Evolutionary conservation across 1,140 invertebrate species (phyloP).

Genomic region (Hylaeus anthracinus): DNA sequence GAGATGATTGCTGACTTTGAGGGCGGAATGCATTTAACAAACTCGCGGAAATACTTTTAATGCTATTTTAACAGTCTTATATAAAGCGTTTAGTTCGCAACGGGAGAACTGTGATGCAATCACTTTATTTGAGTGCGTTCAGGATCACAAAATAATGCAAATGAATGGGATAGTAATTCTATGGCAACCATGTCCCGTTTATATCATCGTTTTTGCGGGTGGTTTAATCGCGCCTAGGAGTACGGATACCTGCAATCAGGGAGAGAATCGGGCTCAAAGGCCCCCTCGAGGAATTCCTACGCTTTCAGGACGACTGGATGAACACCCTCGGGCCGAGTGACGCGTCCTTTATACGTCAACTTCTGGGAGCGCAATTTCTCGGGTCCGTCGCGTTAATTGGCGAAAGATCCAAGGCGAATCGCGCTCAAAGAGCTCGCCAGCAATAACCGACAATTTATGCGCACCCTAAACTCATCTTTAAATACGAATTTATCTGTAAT

Average conservation of each 20-base stretch:
- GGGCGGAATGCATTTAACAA: no score
- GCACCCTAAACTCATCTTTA: conserved; percentile 13
- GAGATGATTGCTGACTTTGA: no score
- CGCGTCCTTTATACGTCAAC: conserved; percentile 47
- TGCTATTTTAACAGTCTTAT: no score
- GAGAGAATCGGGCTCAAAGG: conserved; percentile 67
- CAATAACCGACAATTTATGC: conserved; percentile 22
- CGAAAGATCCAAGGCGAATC: conserved; percentile 31
- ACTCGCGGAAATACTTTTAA: no score
- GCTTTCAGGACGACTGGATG: conserved; percentile 45
- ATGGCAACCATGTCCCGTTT: conserved; percentile 1
- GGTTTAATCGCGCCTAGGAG: conserved; percentile 61
- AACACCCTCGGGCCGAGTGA: conserved; percentile 57
- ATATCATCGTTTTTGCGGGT: conserved; percentile 51
- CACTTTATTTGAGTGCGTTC: no score
- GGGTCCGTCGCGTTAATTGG: conserved; percentile 61
- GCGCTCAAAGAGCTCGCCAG: conserved; percentile 19
- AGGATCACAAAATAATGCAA: no score
- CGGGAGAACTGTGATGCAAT: no score
- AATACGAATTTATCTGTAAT: conserved; percentile 43
- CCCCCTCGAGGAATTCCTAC: conserved; percentile 57
- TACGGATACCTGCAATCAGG: conserved; percentile 70
- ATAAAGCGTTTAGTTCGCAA: no score
- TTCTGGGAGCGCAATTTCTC: conserved; percentile 61
- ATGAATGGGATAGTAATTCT: neutral